Base-by-base conservation (phyloP, 2,113 vertebrate genomes). In the Cyanoderma ruficeps region DNA sequence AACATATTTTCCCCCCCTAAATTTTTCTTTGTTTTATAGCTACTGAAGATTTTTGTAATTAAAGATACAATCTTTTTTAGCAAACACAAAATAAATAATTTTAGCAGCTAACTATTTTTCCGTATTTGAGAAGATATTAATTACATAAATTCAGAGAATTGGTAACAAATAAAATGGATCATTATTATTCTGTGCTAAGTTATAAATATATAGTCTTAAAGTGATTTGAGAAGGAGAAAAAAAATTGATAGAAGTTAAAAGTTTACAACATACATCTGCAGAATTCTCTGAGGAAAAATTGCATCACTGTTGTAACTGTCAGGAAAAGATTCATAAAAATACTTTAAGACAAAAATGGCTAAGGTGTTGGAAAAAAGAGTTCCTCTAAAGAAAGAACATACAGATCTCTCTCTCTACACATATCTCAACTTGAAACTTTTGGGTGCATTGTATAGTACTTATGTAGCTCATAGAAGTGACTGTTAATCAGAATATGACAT, bases 391-490 rank as follows among this genome's bases (percentile, higher is more conserved):
- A 88, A 82, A 13, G 4, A 39, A 57, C 7, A 13, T 17, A 30
- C 12, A 7, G 39, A 1, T 13, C 7, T 47, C 13, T 67, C 27
- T 63, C 18, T 76, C 31, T 46, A 7, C 30, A 10, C 44, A 13
- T 64, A 42, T 71, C 41, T 95, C 83, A 93, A 63, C 89, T 96
- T 95, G 70, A 50, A 82, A 96, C 52, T 93, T 74, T 16, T 80
- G 86, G 25, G 9, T 46, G 28, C 77, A 65, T 46, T 46, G 31
- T 71, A 63, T 52, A 63, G 20, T 33, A 63, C 86, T 85, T 90
- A 57, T 0, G 10, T 67, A 80, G 49, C 20, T 56, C 44, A 10
- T 1, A 71, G 56, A 84, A 52, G 39, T 35, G 31, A 16, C 68
- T 74, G 1, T 80, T 89, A 11, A 16, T 67, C 81, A 86, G 91